These are phyloP conservation scores for Drosophila nr. medialis DNA, from an alignment of 2,888 invertebrate genomes.

Conservation along the genomic window DNA sequence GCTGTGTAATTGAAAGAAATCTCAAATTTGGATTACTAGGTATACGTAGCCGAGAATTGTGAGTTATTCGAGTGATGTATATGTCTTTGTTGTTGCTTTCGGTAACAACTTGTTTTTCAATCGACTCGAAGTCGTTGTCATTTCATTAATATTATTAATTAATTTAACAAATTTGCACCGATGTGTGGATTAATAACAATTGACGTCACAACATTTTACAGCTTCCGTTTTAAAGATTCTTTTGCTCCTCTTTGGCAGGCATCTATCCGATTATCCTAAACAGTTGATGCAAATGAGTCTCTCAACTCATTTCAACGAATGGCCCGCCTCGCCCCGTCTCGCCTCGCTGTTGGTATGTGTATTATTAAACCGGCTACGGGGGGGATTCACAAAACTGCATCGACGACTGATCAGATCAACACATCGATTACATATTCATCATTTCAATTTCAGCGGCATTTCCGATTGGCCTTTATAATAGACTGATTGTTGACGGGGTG, in stretches of 20 bases:
- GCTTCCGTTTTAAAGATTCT: conserved; percentile 24
- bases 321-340: neutral
- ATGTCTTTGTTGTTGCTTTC: neutral
- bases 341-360: neutral
- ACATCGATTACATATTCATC: conserved; percentile 12
- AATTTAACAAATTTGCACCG: conserved; percentile 56
- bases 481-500: neutral
- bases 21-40: neutral
- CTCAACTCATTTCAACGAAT: neutral
- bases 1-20: neutral
- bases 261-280: neutral
- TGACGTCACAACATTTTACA: conserved; percentile 50
- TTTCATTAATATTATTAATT: conserved; percentile 55
- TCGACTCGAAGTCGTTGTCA: conserved; percentile 17
- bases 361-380: conserved; percentile 27
- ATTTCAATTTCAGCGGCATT: conserved; percentile 34
- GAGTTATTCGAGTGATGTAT: neutral
- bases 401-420: conserved; percentile 17
- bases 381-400: conserved; percentile 43
- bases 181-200: conserved; percentile 53
- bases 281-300: neutral
- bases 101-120: conserved; percentile 1
- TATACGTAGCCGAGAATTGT: neutral
- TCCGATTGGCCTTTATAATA: conserved; percentile 39
- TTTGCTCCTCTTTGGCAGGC: neutral